Conservation (phyloP, 2,797 vertebrate species). For the Xenentodon cancila region DNA sequence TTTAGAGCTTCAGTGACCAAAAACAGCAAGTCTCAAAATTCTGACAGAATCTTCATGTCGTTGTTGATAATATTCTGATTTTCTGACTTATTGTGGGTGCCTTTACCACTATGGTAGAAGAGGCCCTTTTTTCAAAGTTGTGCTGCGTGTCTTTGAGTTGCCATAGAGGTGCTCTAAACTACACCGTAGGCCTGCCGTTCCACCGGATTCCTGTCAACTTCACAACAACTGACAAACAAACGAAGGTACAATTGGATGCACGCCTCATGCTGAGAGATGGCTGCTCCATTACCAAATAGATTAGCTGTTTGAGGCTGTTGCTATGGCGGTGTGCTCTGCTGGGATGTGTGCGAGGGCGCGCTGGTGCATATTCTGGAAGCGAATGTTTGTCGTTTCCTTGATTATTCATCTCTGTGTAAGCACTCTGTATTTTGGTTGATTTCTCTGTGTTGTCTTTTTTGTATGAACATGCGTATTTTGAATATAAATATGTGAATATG, state of each 20-base stretch:
- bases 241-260: slow-evolving; percentile 75
- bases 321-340: slow-evolving; percentile 62
- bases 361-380: slow-evolving; percentile 38
- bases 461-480: background rate
- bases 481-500: slow-evolving; percentile 11
- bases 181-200: slow-evolving; percentile 16
- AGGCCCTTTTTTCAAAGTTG: slow-evolving; percentile 5
- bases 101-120: slow-evolving; percentile 2
- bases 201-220: slow-evolving; percentile 61
- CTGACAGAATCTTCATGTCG: background rate
- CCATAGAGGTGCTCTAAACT: slow-evolving; percentile 5
- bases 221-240: slow-evolving; percentile 78
- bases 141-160: slow-evolving; percentile 4
- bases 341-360: slow-evolving; percentile 48
- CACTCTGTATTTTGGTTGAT: slow-evolving; percentile 24
- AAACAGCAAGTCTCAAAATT: background rate
- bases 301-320: slow-evolving; percentile 73
- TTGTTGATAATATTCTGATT: background rate
- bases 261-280: slow-evolving; percentile 66
- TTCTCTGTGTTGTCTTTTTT: slow-evolving; percentile 22
- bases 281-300: slow-evolving; percentile 74
- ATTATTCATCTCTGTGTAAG: slow-evolving; percentile 28
- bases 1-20: slow-evolving; percentile 2
- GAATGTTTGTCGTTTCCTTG: slow-evolving; percentile 33
- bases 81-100: background rate